Base-by-base conservation (phyloP, 92 coral and sea anemone genomes). In the Zoanthus sociatus region DNA sequence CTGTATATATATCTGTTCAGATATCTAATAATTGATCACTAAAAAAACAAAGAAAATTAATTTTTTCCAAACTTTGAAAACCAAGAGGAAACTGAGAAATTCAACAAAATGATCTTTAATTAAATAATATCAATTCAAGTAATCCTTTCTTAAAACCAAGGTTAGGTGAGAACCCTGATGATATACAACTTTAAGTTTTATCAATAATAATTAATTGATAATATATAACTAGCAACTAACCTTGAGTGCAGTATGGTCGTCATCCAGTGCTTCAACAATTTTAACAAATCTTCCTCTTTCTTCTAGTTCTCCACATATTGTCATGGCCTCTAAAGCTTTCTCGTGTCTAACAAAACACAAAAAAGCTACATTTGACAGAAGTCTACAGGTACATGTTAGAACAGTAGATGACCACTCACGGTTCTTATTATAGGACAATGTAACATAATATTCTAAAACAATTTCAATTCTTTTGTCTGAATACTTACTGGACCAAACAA, bases 261-360 rank as follows among this genome's bases (percentile, higher is more conserved):
- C 93, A 83, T 92, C 88, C 11, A 97, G 86, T 15, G 98, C 99
- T 32, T 92, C 94, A n/a, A 97, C 96, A 89, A 97, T 92, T 78
- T 94, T 92, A 73, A 86, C 89, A 87, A 97, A 97, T 84, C 99
- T 89, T 87, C 99, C 94, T 53, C 85, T 89, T 58, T 86, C 90
- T 83, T 97, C 98, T 84, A 94, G 87, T 86, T 97, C 99, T 78
- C 99, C 99, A 86, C 96, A 93, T 5, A 92, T 42, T 5, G 98
- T 97, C 91, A 97, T 95, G 50, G 98, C 99, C 77, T 95, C 95
- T 13, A 97, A 87, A 16, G 98, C 96, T 87, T 94, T 93, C 6
- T 94, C 95, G 56, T 97, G 98, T 44, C 99, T 97, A 84, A 20
- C 48, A 69, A 50, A 16, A 81, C 60, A 45, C 32, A 11, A 45